Evolutionary conservation across 2,113 vertebrate species (phyloP), one percentile per base, ranked within the genome.

Genomic region (Hassar affinis): DNA sequence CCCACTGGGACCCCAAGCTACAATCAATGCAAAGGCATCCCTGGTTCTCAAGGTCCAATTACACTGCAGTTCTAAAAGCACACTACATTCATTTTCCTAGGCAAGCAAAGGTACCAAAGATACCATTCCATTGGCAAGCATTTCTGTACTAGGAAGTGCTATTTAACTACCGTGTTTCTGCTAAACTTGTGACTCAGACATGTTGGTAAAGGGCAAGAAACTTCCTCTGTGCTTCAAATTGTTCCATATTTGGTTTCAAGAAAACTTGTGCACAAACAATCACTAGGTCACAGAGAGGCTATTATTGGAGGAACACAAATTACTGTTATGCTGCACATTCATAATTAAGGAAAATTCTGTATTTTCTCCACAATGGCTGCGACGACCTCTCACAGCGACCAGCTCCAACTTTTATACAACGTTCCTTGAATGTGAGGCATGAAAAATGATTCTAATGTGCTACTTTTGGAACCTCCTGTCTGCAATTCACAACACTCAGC

Each of bases 361-460:
- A 14, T 59, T 71, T 79, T 61, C 22, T 49, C n/a, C 54, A 18
- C 52, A 64, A 61, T 22, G 78, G 49, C 27, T 33, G 14, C 17
- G 66, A 61, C 77, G 30, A 79, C 42, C 76, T 56, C 64, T 79
- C 6, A 17, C 49, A 25, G 83, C 25, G 68, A n/a, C 52, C 74
- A 51, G 30, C 64, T 38, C 27, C 0, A 77, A 30, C 49, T 59
- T 47, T 78, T 79, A 47, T 66, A 64, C 22, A 75, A 69, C 0
- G 56, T 35, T 27, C 68, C 68, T 18, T 78, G n/a, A 17, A 85
- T 38, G 61, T 38, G 38, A 79, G 47, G 59, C 38, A 17, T 71
- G 10, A 49, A 22, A 71, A 71, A 82, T 84, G 78, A 86, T 84
- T 81, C 47, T 84, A 75, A 87, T 84, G 64, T 71, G 77, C 83